A percentile compares a stretch with the other conserved stretches of the same genome.
Evolutionary conservation across 1,140 invertebrate genomes (phyloP).

Genomic region (Psilanteris sp.): DNA sequence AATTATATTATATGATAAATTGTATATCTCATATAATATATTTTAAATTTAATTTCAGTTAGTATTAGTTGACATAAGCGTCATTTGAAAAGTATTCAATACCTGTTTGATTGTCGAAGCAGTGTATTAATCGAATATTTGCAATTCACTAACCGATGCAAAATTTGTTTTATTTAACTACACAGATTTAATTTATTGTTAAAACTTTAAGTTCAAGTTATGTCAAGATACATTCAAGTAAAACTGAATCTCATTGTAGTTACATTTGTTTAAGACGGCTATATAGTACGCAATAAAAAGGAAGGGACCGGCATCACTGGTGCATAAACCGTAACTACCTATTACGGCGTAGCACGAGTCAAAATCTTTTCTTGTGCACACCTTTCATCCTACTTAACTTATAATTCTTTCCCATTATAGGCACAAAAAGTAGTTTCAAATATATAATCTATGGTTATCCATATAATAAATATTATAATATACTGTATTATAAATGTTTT

Average conservation of each 20-base stretch:
- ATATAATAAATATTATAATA: too few species aligned
- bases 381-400: constrained; percentile 50
- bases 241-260: constrained; percentile 72
- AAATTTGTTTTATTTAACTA: not conserved
- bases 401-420: constrained; percentile 14
- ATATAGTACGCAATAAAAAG: constrained; percentile 66
- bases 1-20: too few species aligned
- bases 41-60: too few species aligned
- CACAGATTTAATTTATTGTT: constrained; percentile 11
- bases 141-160: too few species aligned
- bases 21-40: too few species aligned
- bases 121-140: too few species aligned
- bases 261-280: constrained; percentile 70
- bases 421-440: too few species aligned
- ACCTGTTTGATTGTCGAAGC: too few species aligned
- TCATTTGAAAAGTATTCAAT: too few species aligned
- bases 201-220: constrained; percentile 15
- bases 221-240: constrained; percentile 58
- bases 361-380: constrained; percentile 70
- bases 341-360: constrained; percentile 75
- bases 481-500: too few species aligned
- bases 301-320: constrained; percentile 78
- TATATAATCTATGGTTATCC: too few species aligned
- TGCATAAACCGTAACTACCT: constrained; percentile 78
- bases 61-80: too few species aligned